Evolutionary conservation across 1,140 invertebrate genomes (phyloP).

Genomic region (Diuraphis noxia): DNA sequence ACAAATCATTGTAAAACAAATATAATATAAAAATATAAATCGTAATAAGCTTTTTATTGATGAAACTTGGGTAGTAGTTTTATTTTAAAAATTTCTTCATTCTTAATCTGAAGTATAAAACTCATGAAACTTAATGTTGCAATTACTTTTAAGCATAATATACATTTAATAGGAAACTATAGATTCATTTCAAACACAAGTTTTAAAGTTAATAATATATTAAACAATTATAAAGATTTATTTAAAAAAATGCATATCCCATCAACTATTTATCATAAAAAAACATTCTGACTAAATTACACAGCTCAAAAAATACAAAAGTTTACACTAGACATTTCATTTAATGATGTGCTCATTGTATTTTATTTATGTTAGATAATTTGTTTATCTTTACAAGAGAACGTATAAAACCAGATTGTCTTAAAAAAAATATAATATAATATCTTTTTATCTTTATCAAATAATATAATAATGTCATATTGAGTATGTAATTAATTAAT

Average conservation of each 20-base stretch:
- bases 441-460: background rate
- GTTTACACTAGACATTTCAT: background rate
- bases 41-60: background rate
- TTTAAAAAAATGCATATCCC: background rate
- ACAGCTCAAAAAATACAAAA: background rate
- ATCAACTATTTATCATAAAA: background rate
- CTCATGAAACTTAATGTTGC: background rate
- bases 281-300: background rate
- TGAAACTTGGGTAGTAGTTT: background rate
- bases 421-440: too few relatives aligned
- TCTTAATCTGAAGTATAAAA: background rate
- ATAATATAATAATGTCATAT: background rate
- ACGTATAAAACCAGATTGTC: background rate
- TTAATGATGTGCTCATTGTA: background rate
- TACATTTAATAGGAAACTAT: background rate
- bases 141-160: background rate
- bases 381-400: background rate
- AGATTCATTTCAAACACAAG: background rate
- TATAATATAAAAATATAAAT: background rate
- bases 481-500: background rate
- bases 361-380: slow-evolving; percentile 8
- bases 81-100: background rate
- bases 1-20: background rate
- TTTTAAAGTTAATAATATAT: background rate
- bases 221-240: background rate